Conservation (phyloP, 64 coral and sea anemone genomes). For the Porites australiensis region DNA sequence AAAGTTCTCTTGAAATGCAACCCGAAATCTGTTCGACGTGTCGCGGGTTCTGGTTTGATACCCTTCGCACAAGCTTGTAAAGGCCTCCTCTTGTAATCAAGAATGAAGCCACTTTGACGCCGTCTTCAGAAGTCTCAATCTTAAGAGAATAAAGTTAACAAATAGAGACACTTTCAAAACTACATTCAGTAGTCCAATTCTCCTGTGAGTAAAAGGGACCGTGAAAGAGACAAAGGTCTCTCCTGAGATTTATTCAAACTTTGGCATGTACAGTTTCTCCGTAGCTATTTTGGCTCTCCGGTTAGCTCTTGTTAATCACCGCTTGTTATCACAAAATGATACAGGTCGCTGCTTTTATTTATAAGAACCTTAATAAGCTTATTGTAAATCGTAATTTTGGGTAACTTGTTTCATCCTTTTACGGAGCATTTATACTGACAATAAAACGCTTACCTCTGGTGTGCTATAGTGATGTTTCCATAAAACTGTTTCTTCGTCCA, state of each 20-base stretch:
- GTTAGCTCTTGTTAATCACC: too few relatives aligned
- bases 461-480: conserved; percentile 94
- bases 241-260: too few relatives aligned
- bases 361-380: too few relatives aligned
- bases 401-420: too few relatives aligned
- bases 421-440: background rate
- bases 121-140: conserved; percentile 35
- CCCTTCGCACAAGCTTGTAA: conserved; percentile 81
- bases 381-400: too few relatives aligned
- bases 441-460: conserved; percentile 73
- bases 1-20: conserved; percentile 73
- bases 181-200: background rate
- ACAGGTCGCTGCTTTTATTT: too few relatives aligned
- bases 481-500: conserved; percentile 65
- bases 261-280: too few relatives aligned
- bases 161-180: too few relatives aligned
- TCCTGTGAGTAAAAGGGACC: too few relatives aligned
- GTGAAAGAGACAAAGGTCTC: too few relatives aligned
- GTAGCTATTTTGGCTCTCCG: too few relatives aligned
- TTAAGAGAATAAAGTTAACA: conserved; percentile 4
- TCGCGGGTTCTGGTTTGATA: conserved; percentile 62
- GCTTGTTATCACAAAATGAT: too few relatives aligned
- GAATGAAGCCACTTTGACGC: conserved; percentile 63
- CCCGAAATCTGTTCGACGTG: conserved; percentile 73
- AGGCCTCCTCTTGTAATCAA: conserved; percentile 86